Percentiles rank a stretch among this genome's conserved stretches.
phyloP scores from a whole-genome alignment of 2,113 vertebrate genomes.

The Melanotaenia duboulayi region DNA sequence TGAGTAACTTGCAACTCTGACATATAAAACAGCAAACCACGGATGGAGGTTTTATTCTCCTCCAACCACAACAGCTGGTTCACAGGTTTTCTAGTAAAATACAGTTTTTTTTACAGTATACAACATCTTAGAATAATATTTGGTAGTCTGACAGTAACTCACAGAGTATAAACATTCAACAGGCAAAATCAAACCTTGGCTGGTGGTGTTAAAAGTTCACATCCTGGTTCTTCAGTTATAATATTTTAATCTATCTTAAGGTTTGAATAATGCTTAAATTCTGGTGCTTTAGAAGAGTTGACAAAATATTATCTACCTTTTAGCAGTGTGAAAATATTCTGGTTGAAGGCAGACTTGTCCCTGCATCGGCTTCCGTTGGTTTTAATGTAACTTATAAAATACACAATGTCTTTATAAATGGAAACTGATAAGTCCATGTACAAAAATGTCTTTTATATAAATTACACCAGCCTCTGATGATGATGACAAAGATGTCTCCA shows the following conservation, averaged over 20 bases:
- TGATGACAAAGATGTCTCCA: conserved; percentile 80
- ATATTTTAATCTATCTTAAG: neutral
- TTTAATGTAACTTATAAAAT: conserved; percentile 82
- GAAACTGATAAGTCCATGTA: conserved; percentile 75
- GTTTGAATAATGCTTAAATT: neutral
- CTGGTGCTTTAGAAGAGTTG: neutral
- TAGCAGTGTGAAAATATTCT: conserved; percentile 52
- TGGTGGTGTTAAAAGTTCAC: conserved; percentile 48
- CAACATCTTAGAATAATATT: conserved; percentile 21
- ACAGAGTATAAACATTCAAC: conserved; percentile 40
- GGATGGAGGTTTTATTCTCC: neutral
- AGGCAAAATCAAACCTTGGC: conserved; percentile 30
- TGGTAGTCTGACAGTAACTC: conserved; percentile 14
- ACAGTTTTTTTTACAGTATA: conserved; percentile 5
- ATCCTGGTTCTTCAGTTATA: conserved; percentile 4
- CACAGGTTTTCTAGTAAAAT: conserved; percentile 11
- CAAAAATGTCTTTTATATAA: conserved; percentile 76
- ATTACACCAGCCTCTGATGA: conserved; percentile 78
- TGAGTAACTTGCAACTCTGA: neutral
- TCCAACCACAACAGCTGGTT: neutral
- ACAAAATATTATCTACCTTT: conserved; percentile 3
- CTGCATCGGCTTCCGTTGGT: conserved; percentile 31
- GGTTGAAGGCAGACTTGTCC: conserved; percentile 46
- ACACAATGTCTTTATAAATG: conserved; percentile 75
- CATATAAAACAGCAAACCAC: conserved; percentile 6